Evolutionary conservation across 2,888 invertebrate genomes (phyloP), one percentile per base, ranked within the genome.

Genomic region (Hydrotaea cyrtoneurina): DNA sequence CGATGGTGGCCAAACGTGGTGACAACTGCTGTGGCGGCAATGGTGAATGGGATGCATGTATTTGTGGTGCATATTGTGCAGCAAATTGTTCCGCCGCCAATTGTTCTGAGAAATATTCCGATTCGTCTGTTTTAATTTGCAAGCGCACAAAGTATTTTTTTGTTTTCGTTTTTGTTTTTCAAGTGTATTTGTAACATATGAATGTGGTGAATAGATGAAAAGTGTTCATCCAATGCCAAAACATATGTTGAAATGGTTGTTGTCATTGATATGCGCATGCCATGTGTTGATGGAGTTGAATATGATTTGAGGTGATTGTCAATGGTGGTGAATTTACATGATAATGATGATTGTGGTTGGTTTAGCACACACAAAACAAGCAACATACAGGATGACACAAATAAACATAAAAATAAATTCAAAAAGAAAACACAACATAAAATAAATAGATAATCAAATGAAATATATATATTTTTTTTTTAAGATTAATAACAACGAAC

Each of bases 81-180:
- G 50, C 50, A 76, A 92, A 87, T 93, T 93, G 92, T 90, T 93
- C 93, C 87, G 93, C 93, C 86, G 93, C 92, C 90, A 93, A 90
- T 89, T 91, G 91, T 90, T 93, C 93, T 89, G 93, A 93, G 89
- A 92, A 93, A 89, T 92, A 92, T 89, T 93, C 93, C 89, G 92
- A 92, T 90, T 93, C 93, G 87, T 92, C 91, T 91, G 86, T 78
- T 83, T 81, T 83, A 80, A 26, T 73, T 71, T 50, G 62, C 72
- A 17, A 46, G 19, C 69, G 43, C 62, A 69, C 46, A 69, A 46
- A 5, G 39, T 3, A 10, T 39, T 8, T 4, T 39, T 39, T 39
- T 62, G 39, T 43, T 62, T 74, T 21, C n/a, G 50, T 19, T 62
- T 7, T 85, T 73, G 72, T 59, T 72, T 57, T 82, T 71, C 66